Conservation (phyloP, 2,797 vertebrate species). For the Trichosurus vulpecula region DNA sequence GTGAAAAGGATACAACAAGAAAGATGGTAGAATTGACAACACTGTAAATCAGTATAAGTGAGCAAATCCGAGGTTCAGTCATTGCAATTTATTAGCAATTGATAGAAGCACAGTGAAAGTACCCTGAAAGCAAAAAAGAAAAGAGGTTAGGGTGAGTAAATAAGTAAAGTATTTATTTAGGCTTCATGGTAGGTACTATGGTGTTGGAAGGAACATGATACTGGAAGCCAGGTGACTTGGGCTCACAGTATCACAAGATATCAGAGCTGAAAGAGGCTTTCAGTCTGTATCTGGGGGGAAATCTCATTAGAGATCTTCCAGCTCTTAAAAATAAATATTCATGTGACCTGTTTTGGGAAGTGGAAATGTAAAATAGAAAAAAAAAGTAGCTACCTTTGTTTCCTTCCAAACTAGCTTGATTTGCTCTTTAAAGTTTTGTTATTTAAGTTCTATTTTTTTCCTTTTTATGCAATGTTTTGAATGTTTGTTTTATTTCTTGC, state of each 20-base stretch:
- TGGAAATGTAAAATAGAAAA: background rate
- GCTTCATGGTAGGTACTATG: background rate
- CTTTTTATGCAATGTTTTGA: background rate
- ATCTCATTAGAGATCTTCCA: background rate
- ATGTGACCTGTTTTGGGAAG: background rate
- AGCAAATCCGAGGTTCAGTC: background rate
- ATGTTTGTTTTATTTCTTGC: background rate
- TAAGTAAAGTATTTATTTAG: background rate
- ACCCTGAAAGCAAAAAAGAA: background rate
- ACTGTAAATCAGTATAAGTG: background rate
- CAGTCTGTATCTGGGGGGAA: background rate
- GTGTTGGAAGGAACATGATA: background rate
- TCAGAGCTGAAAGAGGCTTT: background rate
- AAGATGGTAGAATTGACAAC: background rate
- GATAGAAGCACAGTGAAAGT: background rate
- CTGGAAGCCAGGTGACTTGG: background rate
- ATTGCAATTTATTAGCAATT: background rate
- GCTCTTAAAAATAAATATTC: background rate
- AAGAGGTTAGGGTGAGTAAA: background rate
- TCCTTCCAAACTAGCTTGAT: background rate
- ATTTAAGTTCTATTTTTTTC: background rate
- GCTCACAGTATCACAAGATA: background rate
- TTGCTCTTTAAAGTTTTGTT: background rate
- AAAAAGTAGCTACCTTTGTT: background rate
- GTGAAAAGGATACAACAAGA: background rate